Base-by-base conservation (phyloP, 2,113 vertebrate genomes). In the Sorex araneus region DNA sequence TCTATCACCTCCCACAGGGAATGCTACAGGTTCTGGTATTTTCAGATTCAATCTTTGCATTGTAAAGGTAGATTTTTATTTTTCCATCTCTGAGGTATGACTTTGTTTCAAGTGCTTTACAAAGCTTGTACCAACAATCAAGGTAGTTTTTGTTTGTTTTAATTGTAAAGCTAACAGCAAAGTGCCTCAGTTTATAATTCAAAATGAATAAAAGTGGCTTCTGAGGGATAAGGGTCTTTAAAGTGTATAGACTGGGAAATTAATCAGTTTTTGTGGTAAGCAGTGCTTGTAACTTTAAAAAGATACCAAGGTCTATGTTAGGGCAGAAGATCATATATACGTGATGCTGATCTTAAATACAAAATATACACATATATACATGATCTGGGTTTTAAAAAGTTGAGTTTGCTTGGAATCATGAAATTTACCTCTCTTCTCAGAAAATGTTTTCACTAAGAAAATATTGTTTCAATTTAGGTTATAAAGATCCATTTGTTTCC, bases 91-190 rank as follows among this genome's bases (percentile, higher is more conserved):
- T 57, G 18, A 66, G 73, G 6, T 71, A 84, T 63, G 89, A 10
- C 70, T 93, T 83, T 85, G 43, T 79, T 92, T 92, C 75, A 73
- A 86, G 19, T 64, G 32, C 25, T 71, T 76, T 84, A 70, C 32
- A 89, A 84, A 73, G 13, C 87, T 21, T 34, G 12, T 2, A 82
- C 7, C 21, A 78, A 40, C 19, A 30, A 28, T n/a, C 57, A 60
- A 18, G 12, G 1, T 80, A 21, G 11, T 78, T 36, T 82, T 28
- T n/a, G 25, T 54, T 34, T 64, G 18, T 47, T 82, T 16, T 19
- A 64, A 13, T 76, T 76, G 18, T 88, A 60, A 88, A 34, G 50
- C 34, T 82, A 34, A 57, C 12, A 2, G 2, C 67, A 16, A 1
- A 40, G 40, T 63, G 60, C 11, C 23, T 93, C 45, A 6, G 18